Conservation (phyloP, 1,140 invertebrate species). For the Drosophila hydei region DNA sequence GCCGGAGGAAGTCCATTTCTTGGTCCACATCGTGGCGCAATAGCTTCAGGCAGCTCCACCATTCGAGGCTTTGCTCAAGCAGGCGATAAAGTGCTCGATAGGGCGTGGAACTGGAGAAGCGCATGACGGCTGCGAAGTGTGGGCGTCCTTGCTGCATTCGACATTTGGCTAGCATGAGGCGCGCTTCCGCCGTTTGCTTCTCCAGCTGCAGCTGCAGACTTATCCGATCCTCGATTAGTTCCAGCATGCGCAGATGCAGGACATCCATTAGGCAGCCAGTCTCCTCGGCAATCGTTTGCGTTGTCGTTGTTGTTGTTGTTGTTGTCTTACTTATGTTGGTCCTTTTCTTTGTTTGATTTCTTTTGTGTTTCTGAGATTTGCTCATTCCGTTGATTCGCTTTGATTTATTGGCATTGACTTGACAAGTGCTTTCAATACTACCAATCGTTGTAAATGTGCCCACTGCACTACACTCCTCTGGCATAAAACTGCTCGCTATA, state of each 20-base stretch:
- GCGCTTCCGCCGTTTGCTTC: slow-evolving; percentile 13
- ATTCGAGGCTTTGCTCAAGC: neutral
- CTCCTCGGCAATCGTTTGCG: neutral
- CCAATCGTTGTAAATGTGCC: too few relatives aligned
- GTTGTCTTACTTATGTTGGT: neutral
- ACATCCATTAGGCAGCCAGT: slow-evolving; percentile 29
- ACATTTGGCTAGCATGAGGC: slow-evolving; percentile 29
- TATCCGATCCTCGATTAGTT: slow-evolving; percentile 33
- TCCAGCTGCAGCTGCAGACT: slow-evolving; percentile 8
- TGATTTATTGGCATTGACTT: too few relatives aligned
- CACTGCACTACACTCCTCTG: neutral
- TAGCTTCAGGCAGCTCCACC: slow-evolving; percentile 15
- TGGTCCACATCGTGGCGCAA: slow-evolving; percentile 8
- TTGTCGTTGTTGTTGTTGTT: neutral
- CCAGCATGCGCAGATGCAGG: slow-evolving; percentile 38
- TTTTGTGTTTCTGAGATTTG: neutral
- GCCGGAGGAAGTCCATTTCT: slow-evolving; percentile 11
- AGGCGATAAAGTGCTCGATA: slow-evolving; percentile 39
- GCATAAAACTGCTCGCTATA: neutral
- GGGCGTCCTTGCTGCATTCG: slow-evolving; percentile 38
- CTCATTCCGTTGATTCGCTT: slow-evolving; percentile 5
- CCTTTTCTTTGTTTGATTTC: too few relatives aligned
- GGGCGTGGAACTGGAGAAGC: slow-evolving; percentile 21
- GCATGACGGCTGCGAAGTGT: neutral
- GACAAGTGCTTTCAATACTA: too few relatives aligned